Conservation (phyloP, 2,113 vertebrate species). For the Mastomys natalensis region DNA sequence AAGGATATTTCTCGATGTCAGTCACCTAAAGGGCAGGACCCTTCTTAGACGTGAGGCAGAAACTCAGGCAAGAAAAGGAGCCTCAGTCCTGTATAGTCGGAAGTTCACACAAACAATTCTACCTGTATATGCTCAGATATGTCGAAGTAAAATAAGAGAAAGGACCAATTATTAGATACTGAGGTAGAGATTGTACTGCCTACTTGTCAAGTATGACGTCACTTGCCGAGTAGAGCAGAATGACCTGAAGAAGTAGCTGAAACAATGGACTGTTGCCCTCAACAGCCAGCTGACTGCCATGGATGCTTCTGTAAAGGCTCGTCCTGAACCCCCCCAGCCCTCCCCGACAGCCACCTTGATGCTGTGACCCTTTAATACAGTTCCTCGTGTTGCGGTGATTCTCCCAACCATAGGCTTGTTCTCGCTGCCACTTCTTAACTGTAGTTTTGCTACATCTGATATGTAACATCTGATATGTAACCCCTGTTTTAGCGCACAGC, state of each 20-base stretch:
- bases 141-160: not conserved
- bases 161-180: not conserved
- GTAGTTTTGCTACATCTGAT: no score
- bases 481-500: not conserved
- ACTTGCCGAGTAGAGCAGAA: not conserved
- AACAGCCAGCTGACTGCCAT: not conserved
- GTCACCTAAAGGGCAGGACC: not conserved
- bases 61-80: not conserved
- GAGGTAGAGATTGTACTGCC: not conserved
- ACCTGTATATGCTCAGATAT: not conserved
- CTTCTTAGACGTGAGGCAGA: not conserved
- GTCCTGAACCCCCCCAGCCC: rapidly evolving
- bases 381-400: not conserved
- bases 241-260: not conserved
- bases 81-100: not conserved
- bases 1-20: not conserved
- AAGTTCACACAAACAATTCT: not conserved
- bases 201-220: not conserved
- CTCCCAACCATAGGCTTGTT: not conserved
- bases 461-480: not conserved
- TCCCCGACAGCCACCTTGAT: not conserved
- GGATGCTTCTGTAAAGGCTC: not conserved
- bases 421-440: not conserved
- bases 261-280: not conserved
- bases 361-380: not conserved